These are phyloP conservation scores for Acrossocheilus fasciatus DNA, from an alignment of 2,797 vertebrate species.

Conservation along the genomic window DNA sequence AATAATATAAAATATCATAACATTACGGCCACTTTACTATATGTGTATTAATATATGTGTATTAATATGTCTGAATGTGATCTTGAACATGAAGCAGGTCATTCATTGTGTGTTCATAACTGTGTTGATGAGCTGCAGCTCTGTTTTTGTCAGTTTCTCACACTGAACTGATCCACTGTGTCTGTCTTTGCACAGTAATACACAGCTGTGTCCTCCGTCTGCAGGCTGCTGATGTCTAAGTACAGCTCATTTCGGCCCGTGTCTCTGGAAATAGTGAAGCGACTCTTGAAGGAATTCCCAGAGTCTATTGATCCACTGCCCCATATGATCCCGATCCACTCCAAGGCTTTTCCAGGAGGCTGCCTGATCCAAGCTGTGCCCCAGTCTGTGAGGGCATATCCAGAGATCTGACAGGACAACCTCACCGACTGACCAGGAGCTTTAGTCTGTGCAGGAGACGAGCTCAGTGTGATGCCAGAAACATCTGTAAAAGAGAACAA, in stretches of 20 bases:
- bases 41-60: neutral
- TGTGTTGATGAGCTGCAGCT: neutral
- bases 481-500: slow-evolving; percentile 46
- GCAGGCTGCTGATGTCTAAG: slow-evolving; percentile 65
- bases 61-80: neutral
- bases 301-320: neutral
- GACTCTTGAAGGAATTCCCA: slow-evolving; percentile 43
- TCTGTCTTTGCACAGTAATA: slow-evolving; percentile 58
- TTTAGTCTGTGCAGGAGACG: slow-evolving; percentile 52
- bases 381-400: slow-evolving; percentile 47
- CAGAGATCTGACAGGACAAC: slow-evolving; percentile 59
- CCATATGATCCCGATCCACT: slow-evolving; percentile 56
- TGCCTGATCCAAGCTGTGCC: slow-evolving; percentile 53
- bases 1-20: too few species aligned
- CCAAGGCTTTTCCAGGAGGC: slow-evolving; percentile 45
- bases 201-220: slow-evolving; percentile 33
- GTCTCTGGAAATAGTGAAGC: slow-evolving; percentile 65
- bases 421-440: slow-evolving; percentile 49
- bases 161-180: slow-evolving; percentile 50
- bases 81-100: neutral
- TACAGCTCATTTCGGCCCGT: slow-evolving; percentile 54
- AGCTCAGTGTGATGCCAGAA: slow-evolving; percentile 52
- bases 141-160: slow-evolving; percentile 49
- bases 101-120: neutral
- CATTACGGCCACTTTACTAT: too few species aligned